A percentile compares a stretch with the other conserved stretches of the same genome.
Conservation (phyloP, 1,140 invertebrate genomes). For the Caerostris darwini region DNA sequence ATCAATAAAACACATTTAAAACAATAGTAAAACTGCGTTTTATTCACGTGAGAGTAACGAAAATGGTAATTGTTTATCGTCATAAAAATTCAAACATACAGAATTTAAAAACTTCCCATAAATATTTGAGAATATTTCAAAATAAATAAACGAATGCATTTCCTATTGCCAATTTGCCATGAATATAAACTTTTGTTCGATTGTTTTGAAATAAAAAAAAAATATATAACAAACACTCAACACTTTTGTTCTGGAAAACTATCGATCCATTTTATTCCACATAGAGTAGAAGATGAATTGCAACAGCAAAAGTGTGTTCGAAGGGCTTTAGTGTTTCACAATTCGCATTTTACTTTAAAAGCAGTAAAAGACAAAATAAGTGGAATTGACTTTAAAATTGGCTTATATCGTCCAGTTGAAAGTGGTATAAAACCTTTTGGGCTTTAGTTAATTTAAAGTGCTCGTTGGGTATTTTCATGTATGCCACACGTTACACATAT, state of each 20-base stretch:
- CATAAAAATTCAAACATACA: too few relatives aligned
- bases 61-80: too few relatives aligned
- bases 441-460: too few relatives aligned
- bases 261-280: neutral
- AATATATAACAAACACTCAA: neutral
- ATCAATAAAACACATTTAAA: too few relatives aligned
- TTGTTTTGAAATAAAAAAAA: neutral
- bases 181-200: neutral
- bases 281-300: neutral
- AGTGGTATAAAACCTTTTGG: neutral
- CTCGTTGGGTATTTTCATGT: too few relatives aligned
- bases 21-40: too few relatives aligned
- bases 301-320: neutral
- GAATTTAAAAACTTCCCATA: too few relatives aligned
- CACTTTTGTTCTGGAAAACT: neutral
- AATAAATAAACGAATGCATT: neutral
- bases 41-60: too few relatives aligned
- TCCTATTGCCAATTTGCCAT: neutral
- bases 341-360: constrained; percentile 15
- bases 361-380: neutral
- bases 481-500: too few relatives aligned
- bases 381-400: neutral
- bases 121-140: neutral
- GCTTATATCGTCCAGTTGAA: neutral
- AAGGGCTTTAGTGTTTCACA: constrained; percentile 8